These are phyloP conservation scores for Chionoecetes opilio DNA, from an alignment of 1,140 invertebrate species.

Conservation along the genomic window DNA sequence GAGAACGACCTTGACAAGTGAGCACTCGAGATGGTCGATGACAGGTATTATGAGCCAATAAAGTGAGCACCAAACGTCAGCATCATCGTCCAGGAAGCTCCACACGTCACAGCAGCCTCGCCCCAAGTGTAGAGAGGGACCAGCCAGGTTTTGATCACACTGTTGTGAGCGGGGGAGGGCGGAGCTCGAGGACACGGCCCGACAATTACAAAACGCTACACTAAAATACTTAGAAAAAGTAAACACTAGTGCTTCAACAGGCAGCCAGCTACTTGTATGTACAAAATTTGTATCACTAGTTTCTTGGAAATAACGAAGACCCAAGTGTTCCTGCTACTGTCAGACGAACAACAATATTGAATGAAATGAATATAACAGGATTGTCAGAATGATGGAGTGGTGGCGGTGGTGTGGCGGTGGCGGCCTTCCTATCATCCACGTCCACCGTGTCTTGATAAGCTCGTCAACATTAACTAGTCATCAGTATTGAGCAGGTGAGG, in stretches of 20 bases:
- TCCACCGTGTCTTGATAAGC: slow-evolving; percentile 58
- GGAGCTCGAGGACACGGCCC: neutral
- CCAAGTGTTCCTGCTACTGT: neutral
- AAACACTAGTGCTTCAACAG: slow-evolving; percentile 24
- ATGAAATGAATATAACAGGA: slow-evolving; percentile 55
- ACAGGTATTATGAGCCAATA: slow-evolving; percentile 55
- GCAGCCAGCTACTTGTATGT: slow-evolving; percentile 25
- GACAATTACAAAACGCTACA: slow-evolving; percentile 40
- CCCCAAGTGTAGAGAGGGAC: slow-evolving; percentile 19
- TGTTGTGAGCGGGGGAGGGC: slow-evolving; percentile 55
- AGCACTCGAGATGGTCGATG: slow-evolving; percentile 36
- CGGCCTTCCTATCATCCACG: slow-evolving; percentile 44
- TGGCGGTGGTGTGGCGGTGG: slow-evolving; percentile 15
- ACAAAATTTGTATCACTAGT: neutral
- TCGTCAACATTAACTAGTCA: slow-evolving; percentile 63
- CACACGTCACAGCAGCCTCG: neutral
- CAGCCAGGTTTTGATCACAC: slow-evolving; percentile 60
- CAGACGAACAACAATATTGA: slow-evolving; percentile 53
- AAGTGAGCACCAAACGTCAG: slow-evolving; percentile 59
- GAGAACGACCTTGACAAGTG: slow-evolving; percentile 35
- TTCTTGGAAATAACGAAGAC: neutral
- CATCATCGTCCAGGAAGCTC: slow-evolving; percentile 47
- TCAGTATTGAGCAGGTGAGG: slow-evolving; percentile 64
- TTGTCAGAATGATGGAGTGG: slow-evolving; percentile 59
- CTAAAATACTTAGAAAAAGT: slow-evolving; percentile 50